Base-by-base conservation (phyloP, 2,113 vertebrate species). In the Brienomyrus longianalis region DNA sequence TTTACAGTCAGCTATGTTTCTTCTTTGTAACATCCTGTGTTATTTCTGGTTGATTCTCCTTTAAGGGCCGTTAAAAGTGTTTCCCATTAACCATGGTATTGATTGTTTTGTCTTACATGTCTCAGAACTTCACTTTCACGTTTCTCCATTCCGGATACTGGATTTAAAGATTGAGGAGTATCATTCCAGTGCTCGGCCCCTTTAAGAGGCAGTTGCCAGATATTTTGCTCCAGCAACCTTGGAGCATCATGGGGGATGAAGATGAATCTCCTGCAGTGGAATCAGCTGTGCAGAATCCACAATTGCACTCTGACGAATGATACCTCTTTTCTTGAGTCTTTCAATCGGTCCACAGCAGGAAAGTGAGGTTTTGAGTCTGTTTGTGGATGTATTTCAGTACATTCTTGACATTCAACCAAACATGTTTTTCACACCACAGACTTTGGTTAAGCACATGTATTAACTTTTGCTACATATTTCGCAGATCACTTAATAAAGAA, bases 181-280 rank as follows among this genome's bases (percentile, higher is more conserved):
- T 54, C 23, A 54, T 35, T 51, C 15, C 47, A 56, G 51, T 21
- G 85, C 85, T 54, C 15, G 10, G 23, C 35, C 51, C 85, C 51
- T 87, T 87, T 87, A 87, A 87, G 48, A 54, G 21, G 85, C 8
- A 5, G n/a, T 87, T 87, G 85, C 51, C 85, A 87, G 85, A 54
- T 54, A 48, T 54, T 54, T 54, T 87, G 85, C 45, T 87, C 9
- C 51, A n/a, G 85, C 50, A 87, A 54, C 85, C 51, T 27, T 87
- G 85, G 85, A 54, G 85, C 85, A 87, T 54, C 27, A 21, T 35
- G 51, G 84, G 51, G 85, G 48, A 56, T 87, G 85, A 87, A 87
- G 50, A 87, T 39, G n/a, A 87, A 87, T 87, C 85, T 47, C 83
- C 45, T 87, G 85, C 85, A 54, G 31, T 52, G 85, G 85, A 87